A percentile compares a stretch with the other conserved stretches of the same genome.
phyloP scores from a whole-genome alignment of 37 sponge, comb jelly and placozoan genomes.

The Halisarca cf. caerulea region DNA sequence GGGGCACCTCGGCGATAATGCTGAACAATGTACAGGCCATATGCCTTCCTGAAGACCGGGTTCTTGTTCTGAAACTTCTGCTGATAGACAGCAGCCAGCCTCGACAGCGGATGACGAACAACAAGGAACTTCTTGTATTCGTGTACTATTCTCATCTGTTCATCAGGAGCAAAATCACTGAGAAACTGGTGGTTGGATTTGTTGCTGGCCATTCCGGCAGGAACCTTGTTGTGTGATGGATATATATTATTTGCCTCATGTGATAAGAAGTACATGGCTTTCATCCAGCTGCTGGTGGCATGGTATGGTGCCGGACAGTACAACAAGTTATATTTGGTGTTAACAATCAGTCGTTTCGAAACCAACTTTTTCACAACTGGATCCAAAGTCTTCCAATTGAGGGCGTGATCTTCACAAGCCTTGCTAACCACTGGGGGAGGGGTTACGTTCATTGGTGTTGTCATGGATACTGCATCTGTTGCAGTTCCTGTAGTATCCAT shows the following conservation, averaged over 20 bases:
- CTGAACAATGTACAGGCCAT: constrained; percentile 38
- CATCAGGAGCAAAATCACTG: constrained; percentile 14
- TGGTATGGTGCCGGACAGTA: constrained; percentile 34
- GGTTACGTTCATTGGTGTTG: too few relatives aligned
- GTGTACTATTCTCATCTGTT: constrained; percentile 10
- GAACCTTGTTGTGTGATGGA: background rate
- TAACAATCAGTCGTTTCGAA: constrained; percentile 30
- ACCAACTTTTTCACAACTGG: background rate
- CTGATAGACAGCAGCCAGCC: constrained; percentile 31
- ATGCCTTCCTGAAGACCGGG: constrained; percentile 28
- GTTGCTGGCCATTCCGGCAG: background rate
- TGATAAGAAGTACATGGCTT: constrained; percentile 31
- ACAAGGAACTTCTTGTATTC: constrained; percentile 39
- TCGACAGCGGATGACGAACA: constrained; percentile 34
- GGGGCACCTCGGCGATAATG: constrained; percentile 28
- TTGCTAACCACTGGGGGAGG: too few relatives aligned
- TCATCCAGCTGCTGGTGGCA: constrained; percentile 35
- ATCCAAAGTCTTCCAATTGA: too few relatives aligned
- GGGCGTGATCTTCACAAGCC: too few relatives aligned
- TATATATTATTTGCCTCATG: background rate
- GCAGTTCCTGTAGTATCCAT: too few relatives aligned
- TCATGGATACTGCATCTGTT: too few relatives aligned
- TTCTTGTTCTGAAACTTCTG: constrained; percentile 31
- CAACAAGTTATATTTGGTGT: constrained; percentile 3
- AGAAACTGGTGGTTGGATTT: constrained; percentile 34